These are phyloP conservation scores for Florisuga fusca DNA, from an alignment of 2,797 vertebrate species.

Conservation along the genomic window DNA sequence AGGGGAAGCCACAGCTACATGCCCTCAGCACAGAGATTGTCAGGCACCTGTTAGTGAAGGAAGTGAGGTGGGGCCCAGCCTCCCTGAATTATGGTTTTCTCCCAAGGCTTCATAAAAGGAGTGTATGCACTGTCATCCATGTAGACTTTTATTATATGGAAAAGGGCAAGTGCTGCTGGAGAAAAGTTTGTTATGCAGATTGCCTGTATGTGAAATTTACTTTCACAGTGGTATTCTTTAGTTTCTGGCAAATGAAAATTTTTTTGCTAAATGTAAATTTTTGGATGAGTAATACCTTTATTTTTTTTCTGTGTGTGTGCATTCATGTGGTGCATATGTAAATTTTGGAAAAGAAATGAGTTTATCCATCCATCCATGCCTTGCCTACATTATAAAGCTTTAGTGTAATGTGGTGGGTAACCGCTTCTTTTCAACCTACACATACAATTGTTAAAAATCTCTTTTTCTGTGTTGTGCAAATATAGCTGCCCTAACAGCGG, in stretches of 20 bases:
- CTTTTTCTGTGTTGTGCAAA: not conserved
- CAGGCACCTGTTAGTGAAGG: not conserved
- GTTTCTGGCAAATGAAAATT: not conserved
- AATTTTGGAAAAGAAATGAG: not conserved
- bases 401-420: not conserved
- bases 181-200: not conserved
- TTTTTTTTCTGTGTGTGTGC: not conserved
- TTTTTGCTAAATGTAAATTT: not conserved
- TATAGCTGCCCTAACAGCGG: not conserved
- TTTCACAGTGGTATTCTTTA: not conserved
- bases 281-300: not conserved
- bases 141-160: not conserved
- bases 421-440: not conserved
- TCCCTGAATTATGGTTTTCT: conserved; percentile 6
- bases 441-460: not conserved
- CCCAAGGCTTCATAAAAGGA: not conserved
- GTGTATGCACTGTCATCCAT: not conserved
- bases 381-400: not conserved
- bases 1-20: conserved; percentile 16
- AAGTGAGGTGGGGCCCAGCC: not conserved
- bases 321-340: not conserved
- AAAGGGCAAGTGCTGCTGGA: not conserved
- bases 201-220: not conserved
- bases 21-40: not conserved
- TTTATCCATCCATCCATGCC: not conserved